Conservation (phyloP, 2,888 invertebrate species). For the Opisthograptis luteolata region DNA sequence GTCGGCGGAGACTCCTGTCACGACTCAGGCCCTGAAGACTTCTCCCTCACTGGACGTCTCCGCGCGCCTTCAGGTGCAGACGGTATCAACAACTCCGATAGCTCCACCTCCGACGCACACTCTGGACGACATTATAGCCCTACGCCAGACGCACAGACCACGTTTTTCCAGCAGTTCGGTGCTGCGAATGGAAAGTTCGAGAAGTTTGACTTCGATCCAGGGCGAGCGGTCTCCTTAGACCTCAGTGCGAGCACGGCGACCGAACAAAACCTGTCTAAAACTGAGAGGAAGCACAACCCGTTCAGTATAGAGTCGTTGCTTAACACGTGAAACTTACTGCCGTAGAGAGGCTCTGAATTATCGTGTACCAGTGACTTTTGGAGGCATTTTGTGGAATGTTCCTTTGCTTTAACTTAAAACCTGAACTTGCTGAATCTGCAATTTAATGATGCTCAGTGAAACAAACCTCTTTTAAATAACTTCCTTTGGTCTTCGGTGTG, state of each 20-base stretch:
- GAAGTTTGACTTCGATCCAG: conserved; percentile 80
- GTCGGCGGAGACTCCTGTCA: conserved; percentile 92
- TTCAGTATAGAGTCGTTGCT: conserved; percentile 96
- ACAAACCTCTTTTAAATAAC: neutral
- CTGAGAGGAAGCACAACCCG: conserved; percentile 89
- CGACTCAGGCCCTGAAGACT: conserved; percentile 86
- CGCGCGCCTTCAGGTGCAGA: conserved; percentile 84
- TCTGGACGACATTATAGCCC: conserved; percentile 77
- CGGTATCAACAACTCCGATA: conserved; percentile 85
- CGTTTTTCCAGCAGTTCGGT: conserved; percentile 75
- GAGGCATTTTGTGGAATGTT: conserved; percentile 64
- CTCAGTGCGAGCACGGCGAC: conserved; percentile 70
- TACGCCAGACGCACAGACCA: conserved; percentile 73
- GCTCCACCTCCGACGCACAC: conserved; percentile 78
- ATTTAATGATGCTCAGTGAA: neutral
- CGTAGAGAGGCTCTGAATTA: conserved; percentile 60
- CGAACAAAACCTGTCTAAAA: conserved; percentile 80
- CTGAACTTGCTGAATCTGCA: neutral
- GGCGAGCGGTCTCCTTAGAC: conserved; percentile 80
- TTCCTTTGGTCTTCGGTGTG: too few relatives aligned
- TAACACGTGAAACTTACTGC: conserved; percentile 86
- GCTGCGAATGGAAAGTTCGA: conserved; percentile 69
- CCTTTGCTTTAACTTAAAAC: conserved; percentile 58
- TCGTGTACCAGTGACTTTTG: conserved; percentile 51
- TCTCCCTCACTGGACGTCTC: conserved; percentile 84